These are phyloP conservation scores for Acleris laterana DNA, from an alignment of 2,888 invertebrate species.

Conservation along the genomic window DNA sequence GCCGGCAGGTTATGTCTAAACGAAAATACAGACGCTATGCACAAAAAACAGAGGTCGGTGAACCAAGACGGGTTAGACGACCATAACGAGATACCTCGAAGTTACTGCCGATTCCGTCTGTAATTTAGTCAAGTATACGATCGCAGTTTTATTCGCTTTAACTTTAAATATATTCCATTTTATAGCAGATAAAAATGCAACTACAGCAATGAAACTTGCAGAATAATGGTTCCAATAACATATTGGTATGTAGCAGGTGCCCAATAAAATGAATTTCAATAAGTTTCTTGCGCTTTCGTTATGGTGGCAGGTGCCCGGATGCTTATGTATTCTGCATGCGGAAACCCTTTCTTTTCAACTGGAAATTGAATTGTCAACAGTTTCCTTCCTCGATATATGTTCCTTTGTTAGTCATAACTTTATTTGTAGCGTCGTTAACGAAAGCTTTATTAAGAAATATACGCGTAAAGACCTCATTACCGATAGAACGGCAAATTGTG, in stretches of 20 bases:
- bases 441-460: not conserved
- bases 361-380: constrained; percentile 13
- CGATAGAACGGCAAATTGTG: constrained; percentile 10
- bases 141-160: constrained; percentile 5
- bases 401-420: not conserved
- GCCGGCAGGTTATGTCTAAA: constrained; percentile 28
- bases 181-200: constrained; percentile 8
- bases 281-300: constrained; percentile 35
- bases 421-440: not conserved
- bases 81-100: constrained; percentile 14
- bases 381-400: constrained; percentile 1
- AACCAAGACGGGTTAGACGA: constrained; percentile 31
- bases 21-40: constrained; percentile 31
- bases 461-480: constrained; percentile 6
- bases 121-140: constrained; percentile 27
- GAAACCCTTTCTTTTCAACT: constrained; percentile 16
- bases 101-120: constrained; percentile 5
- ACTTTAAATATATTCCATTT: too few species aligned
- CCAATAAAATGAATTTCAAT: constrained; percentile 53
- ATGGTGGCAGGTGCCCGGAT: constrained; percentile 41
- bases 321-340: constrained; percentile 8
- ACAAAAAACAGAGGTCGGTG: constrained; percentile 34
- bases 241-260: constrained; percentile 47
- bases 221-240: constrained; percentile 22
- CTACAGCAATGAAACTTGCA: constrained; percentile 3